Conservation (phyloP, 2,888 invertebrate genomes). For the Acrobasis suavella region DNA sequence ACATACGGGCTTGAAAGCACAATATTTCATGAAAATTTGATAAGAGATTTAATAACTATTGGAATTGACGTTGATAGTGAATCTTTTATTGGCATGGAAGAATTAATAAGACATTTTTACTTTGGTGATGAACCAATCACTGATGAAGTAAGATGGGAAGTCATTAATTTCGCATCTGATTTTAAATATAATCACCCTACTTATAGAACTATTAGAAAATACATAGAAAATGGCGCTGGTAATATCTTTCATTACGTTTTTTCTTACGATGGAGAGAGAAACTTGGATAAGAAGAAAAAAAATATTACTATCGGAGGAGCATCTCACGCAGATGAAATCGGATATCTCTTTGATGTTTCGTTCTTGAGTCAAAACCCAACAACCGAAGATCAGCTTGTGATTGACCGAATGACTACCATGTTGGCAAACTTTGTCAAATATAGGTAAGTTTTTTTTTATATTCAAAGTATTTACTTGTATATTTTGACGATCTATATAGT, state of each 20-base stretch:
- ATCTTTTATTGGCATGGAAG: conserved; percentile 36
- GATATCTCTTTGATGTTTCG: conserved; percentile 51
- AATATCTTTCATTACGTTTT: conserved; percentile 58
- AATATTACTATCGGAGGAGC: conserved; percentile 43
- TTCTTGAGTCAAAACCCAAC: conserved; percentile 29
- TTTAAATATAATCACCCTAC: conserved; percentile 48
- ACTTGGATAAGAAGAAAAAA: conserved; percentile 32
- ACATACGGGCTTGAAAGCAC: conserved; percentile 30
- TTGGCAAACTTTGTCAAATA: conserved; percentile 69
- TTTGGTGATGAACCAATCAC: conserved; percentile 46
- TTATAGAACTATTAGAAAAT: conserved; percentile 47
- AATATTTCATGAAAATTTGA: conserved; percentile 38
- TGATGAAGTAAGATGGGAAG: conserved; percentile 32
- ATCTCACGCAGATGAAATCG: conserved; percentile 53
- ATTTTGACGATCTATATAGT: too few species aligned
- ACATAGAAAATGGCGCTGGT: conserved; percentile 38
- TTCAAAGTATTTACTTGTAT: too few species aligned
- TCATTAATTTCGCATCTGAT: conserved; percentile 55
- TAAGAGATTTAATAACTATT: conserved; percentile 33
- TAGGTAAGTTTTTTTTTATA: conserved; percentile 44
- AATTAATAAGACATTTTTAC: conserved; percentile 47
- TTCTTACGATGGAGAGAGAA: conserved; percentile 50
- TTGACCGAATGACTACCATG: conserved; percentile 58
- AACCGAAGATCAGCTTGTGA: conserved; percentile 44
- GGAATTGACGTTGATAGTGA: conserved; percentile 37